phyloP scores from a whole-genome alignment of 1,140 invertebrate species.

The Wasmannia auropunctata region DNA sequence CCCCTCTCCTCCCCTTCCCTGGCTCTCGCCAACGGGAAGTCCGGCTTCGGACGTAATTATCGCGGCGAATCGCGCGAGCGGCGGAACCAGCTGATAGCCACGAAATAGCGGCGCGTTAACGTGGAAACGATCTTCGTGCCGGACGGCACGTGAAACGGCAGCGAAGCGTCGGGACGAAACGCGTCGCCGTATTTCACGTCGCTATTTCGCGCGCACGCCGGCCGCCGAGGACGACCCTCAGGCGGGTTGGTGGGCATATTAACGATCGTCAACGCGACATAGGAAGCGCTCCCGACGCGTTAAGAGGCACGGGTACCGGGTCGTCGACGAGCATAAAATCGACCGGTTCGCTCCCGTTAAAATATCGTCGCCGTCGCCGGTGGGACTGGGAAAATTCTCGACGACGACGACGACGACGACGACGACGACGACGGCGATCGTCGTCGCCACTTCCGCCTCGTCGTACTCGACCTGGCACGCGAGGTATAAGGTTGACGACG shows the following conservation, averaged over 20 bases:
- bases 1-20: too few species aligned
- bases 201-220: background rate
- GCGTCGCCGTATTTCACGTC: constrained; percentile 52
- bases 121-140: constrained; percentile 47
- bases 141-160: constrained; percentile 53
- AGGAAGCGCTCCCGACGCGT: constrained; percentile 24
- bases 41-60: constrained; percentile 52
- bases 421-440: background rate
- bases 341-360: background rate
- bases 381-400: constrained; percentile 7
- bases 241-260: constrained; percentile 26
- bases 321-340: constrained; percentile 3
- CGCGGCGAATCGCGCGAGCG: constrained; percentile 36
- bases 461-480: constrained; percentile 32
- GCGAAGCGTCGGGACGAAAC: constrained; percentile 55
- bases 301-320: constrained; percentile 10
- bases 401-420: background rate
- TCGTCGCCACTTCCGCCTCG: constrained; percentile 9
- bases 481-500: constrained; percentile 9
- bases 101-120: constrained; percentile 56
- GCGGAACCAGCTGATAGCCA: constrained; percentile 46
- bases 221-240: background rate
- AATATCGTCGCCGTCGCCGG: constrained; percentile 8
- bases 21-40: background rate
- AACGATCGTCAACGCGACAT: constrained; percentile 44